Percentiles rank a stretch among this genome's conserved stretches.
Evolutionary conservation across 2,797 vertebrate genomes (phyloP).

Genomic region (Astyanax mexicanus): DNA sequence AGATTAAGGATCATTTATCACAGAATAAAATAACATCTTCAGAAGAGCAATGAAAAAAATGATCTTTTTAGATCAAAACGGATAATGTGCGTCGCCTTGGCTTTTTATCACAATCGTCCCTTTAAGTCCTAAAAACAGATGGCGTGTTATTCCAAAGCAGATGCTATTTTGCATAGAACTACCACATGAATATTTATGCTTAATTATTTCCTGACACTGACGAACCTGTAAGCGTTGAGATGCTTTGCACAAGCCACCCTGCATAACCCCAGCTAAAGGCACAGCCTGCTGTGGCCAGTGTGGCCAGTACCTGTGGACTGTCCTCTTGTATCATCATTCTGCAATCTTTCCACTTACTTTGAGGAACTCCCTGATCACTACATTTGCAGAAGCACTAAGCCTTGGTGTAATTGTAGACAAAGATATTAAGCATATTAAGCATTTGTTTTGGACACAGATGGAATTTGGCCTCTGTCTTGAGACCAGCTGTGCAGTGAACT

Average conservation of each 20-base stretch:
- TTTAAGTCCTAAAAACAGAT: conserved; percentile 92
- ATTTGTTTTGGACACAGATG: no score
- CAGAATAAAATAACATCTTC: conserved; percentile 34
- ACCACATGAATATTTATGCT: conserved; percentile 94
- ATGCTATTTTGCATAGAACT: conserved; percentile 89
- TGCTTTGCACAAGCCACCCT: conserved; percentile 38
- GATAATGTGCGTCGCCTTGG: conserved; percentile 45
- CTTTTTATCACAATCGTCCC: conserved; percentile 61
- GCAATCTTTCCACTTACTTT: neutral
- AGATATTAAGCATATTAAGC: no score
- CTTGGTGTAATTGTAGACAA: no score
- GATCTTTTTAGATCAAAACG: conserved; percentile 54
- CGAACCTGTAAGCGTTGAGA: conserved; percentile 68
- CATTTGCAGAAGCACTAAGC: no score
- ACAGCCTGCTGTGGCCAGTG: conserved; percentile 25
- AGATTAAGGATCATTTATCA: conserved; percentile 45
- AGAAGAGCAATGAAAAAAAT: conserved; percentile 36
- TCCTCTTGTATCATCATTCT: neutral
- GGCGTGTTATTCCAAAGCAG: conserved; percentile 92
- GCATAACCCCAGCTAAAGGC: conserved; percentile 35
- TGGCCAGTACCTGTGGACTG: conserved; percentile 26
- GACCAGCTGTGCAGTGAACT: no score
- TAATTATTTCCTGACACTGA: conserved; percentile 84
- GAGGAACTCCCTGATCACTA: no score
- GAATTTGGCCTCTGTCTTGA: no score